Evolutionary conservation across 2,797 vertebrate species (phyloP), one percentile per base, ranked within the genome.

Genomic region (Xerus rutilus): DNA sequence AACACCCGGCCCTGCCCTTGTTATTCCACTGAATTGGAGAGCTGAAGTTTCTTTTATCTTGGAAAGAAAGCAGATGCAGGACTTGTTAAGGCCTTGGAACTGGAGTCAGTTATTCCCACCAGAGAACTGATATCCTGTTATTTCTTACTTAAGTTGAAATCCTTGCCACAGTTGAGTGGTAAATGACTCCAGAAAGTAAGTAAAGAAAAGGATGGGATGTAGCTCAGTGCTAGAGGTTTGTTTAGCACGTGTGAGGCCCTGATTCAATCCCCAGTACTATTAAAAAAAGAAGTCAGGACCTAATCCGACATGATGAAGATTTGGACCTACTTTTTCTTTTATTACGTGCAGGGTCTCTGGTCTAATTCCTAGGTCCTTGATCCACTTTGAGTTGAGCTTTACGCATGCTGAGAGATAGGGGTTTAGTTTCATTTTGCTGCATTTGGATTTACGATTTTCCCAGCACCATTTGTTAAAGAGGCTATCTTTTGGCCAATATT

Each of bases 51-150:
- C 32, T 95, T 94, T 72, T 81, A 49, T 82, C 43, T 64, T 67
- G 96, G 23, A 85, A 81, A 78, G 54, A 89, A 96, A 96, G 28
- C 35, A 95, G 57, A 91, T 54, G 13, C 28, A 93, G 30, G 18
- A 47, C 47, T 47, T 43, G 14, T 62, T 59, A 74, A 52, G 43
- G 43, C 21, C 57, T 45, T 32, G 65, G 20, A 78, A n/a, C 9
- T 3, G 14, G 2, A 32, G 39, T 49, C 9, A 25, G n/a, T 45
- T 74, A 64, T 62, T 70, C 30, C 23, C 45, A 45, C 13, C 15
- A 78, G 14, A 82, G 69, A 30, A n/a, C 64, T n/a, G 1, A 84
- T 35, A 47, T 18, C 47, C 83, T 81, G 65, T 4, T 91, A 83
- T 72, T 94, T 82, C 77, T 93, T 91, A 49, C 39, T 85, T 83